These are phyloP conservation scores for Miopithecus talapoin DNA, from an alignment of 2,797 vertebrate species.

Conservation along the genomic window DNA sequence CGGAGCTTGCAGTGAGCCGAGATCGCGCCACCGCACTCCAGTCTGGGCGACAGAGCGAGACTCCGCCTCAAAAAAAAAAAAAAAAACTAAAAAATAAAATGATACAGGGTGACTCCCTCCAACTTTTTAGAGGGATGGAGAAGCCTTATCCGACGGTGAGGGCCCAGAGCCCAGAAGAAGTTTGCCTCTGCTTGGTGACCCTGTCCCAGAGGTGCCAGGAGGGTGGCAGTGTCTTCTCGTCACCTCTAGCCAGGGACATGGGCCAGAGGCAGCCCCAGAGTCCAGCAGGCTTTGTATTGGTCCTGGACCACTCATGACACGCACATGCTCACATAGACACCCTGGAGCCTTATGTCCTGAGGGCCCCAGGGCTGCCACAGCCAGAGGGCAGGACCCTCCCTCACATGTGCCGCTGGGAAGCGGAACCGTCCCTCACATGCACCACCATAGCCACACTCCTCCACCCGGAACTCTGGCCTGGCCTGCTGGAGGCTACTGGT, in stretches of 20 bases:
- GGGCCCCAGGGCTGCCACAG: not conserved
- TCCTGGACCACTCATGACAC: not conserved
- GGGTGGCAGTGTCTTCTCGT: not conserved
- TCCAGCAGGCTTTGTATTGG: not conserved
- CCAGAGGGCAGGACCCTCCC: not conserved
- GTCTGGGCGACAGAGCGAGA: too few species aligned
- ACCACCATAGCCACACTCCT: not conserved
- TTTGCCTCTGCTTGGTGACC: not conserved
- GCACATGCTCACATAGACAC: rapidly evolving
- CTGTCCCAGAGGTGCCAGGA: not conserved
- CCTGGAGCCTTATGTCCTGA: not conserved
- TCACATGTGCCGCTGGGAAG: not conserved
- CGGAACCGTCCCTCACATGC: too few species aligned
- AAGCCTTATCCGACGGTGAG: rapidly evolving
- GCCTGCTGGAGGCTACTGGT: not conserved
- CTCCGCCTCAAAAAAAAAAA: too few species aligned
- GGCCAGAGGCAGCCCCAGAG: not conserved
- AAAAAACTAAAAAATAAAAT: not conserved
- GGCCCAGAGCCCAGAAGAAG: rapidly evolving
- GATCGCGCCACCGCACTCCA: rapidly evolving
- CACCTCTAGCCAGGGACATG: not conserved
- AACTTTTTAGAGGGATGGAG: not conserved
- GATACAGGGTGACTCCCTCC: not conserved
- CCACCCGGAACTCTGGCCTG: not conserved
- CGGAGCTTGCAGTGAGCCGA: too few species aligned